Evolutionary conservation across 2,888 invertebrate genomes (phyloP), one percentile per base, ranked within the genome.

Genomic region (Drosophila diplacantha): DNA sequence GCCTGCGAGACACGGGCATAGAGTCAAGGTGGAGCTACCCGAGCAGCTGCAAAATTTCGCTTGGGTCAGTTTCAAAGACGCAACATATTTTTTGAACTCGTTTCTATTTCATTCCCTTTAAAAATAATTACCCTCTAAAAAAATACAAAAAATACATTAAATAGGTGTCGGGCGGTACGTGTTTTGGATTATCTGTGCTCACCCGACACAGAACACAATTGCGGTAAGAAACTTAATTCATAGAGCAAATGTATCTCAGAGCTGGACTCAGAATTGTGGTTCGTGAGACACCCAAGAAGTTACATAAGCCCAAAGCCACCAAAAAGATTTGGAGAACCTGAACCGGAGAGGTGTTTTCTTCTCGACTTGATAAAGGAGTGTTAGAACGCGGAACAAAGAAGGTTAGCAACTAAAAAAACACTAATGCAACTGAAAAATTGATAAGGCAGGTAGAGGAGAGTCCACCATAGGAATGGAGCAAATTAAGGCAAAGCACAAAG

Each of bases 141-240:
- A 52, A 22, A 4, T n/a, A 16, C 20, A 22, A 29, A 16, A 54
- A 18, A 18, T 12, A 18, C 29, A 12, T 12, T 29, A 56, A 47
- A 55, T 46, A 66, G 55, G 44, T 47, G 54, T 47, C 49, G 22
- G 60, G 22, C 31, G 46, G 72, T 83, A 74, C 78, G 81, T 78
- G 83, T 74, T 81, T 83, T 68, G 75, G 75, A 81, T 83, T 81
- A 77, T 68, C 74, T 78, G 70, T 69, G 64, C 73, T 66, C 68
- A 65, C 56, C 66, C 60, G 46, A 60, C 5, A 41, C 57, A 55
- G 38, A 59, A 44, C 34, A 32, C 26, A 37, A 47, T 64, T 63
- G 54, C 46, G 62, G 62, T 65, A 54, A 63, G 62, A 64, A 53
- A 63, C 44, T 34, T 32, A 62, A 62, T 53, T 62, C 65, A 38